Evolutionary conservation across 2,113 vertebrate genomes (phyloP).

Genomic region (Cebus imitator): DNA sequence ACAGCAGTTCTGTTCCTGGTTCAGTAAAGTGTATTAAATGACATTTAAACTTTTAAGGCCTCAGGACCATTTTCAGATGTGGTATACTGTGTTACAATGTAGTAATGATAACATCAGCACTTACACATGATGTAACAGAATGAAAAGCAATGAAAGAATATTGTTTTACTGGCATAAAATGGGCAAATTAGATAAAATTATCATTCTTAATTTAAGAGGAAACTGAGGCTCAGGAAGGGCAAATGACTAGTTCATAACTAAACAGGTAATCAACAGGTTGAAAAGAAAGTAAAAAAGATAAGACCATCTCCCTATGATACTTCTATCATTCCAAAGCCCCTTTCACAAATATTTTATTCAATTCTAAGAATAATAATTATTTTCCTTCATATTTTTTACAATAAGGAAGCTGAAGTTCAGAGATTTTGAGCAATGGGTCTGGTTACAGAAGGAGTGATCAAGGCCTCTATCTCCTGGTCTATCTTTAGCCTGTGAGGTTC

Average conservation of each 20-base stretch:
- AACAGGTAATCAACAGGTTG: neutral
- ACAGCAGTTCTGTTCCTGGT: neutral
- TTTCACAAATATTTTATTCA: neutral
- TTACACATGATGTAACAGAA: neutral
- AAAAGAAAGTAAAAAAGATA: neutral
- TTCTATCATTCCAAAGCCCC: neutral
- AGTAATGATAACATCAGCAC: too few relatives aligned
- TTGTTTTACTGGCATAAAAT: neutral
- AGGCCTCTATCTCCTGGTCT: neutral
- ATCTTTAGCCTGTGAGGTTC: rapidly evolving
- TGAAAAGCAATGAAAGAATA: neutral
- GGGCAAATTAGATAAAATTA: neutral
- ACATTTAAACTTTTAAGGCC: neutral
- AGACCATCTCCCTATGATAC: too few relatives aligned
- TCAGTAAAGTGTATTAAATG: neutral
- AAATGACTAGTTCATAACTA: neutral
- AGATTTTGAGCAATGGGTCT: neutral
- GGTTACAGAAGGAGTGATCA: neutral
- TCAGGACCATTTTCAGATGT: neutral
- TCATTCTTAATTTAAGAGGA: neutral
- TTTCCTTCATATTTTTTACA: neutral
- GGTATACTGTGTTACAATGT: rapidly evolving
- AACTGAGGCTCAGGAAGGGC: neutral
- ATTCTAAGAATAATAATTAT: neutral
- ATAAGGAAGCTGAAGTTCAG: neutral